Conservation (phyloP, 1,140 invertebrate genomes). For the Penaeus chinensis region DNA sequence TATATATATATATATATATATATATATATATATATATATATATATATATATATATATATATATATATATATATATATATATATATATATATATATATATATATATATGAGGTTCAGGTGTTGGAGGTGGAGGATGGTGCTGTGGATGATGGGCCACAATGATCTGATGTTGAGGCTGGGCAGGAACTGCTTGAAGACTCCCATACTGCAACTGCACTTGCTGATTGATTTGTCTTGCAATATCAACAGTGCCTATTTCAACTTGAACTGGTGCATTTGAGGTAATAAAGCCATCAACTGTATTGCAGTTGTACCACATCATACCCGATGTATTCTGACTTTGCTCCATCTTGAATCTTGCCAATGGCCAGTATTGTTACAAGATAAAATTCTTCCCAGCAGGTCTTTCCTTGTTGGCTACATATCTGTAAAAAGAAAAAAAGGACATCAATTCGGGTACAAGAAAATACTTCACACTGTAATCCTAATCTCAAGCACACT, state of each 20-base stretch:
- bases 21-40: too few relatives aligned
- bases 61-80: too few relatives aligned
- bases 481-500: too few relatives aligned
- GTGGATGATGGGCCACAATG: conserved; percentile 31
- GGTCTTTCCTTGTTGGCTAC: conserved; percentile 26
- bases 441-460: background rate
- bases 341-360: conserved; percentile 34
- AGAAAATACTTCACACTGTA: too few relatives aligned
- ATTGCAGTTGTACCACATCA: conserved; percentile 57
- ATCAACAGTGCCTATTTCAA: conserved; percentile 53
- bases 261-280: conserved; percentile 50
- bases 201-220: conserved; percentile 55
- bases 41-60: too few relatives aligned
- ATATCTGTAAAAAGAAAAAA: conserved; percentile 42
- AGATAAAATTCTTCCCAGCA: conserved; percentile 10
- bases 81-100: too few relatives aligned
- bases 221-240: conserved; percentile 58
- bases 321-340: conserved; percentile 32
- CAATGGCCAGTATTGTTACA: background rate
- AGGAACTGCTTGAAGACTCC: conserved; percentile 42
- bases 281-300: conserved; percentile 49
- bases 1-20: too few relatives aligned
- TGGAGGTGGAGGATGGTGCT: conserved; percentile 20
- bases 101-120: conserved; percentile 25
- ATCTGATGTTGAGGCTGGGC: conserved; percentile 49